These are phyloP conservation scores for Actias luna DNA, from an alignment of 2,888 invertebrate genomes.

Conservation along the genomic window DNA sequence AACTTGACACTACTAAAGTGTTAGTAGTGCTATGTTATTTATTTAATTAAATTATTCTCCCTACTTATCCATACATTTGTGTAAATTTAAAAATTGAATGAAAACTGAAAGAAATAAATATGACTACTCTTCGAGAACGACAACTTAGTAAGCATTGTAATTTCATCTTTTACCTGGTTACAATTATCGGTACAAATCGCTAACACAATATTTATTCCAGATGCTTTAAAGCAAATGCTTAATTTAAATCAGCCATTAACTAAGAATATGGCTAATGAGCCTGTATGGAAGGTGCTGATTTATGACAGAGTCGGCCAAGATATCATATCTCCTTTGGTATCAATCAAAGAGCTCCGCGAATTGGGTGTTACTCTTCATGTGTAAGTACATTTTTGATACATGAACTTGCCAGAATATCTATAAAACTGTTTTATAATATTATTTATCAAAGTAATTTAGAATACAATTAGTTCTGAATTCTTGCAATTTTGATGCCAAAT, in stretches of 20 bases:
- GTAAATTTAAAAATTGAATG: slow-evolving; percentile 21
- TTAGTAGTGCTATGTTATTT: slow-evolving; percentile 5
- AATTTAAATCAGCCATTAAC: slow-evolving; percentile 93
- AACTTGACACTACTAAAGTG: slow-evolving; percentile 11
- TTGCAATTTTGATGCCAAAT: too few species aligned
- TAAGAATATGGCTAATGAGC: slow-evolving; percentile 90
- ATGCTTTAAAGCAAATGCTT: slow-evolving; percentile 96
- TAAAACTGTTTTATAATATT: too few species aligned
- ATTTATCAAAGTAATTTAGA: too few species aligned
- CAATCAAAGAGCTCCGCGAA: slow-evolving; percentile 97
- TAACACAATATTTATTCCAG: slow-evolving; percentile 65
- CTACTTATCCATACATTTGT: slow-evolving; percentile 4
- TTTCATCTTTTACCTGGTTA: slow-evolving; percentile 2
- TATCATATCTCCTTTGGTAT: slow-evolving; percentile 97
- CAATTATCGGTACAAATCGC: neutral
- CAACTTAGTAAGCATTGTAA: slow-evolving; percentile 84
- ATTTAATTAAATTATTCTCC: neutral
- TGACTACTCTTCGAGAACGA: slow-evolving; percentile 86
- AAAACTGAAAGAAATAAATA: slow-evolving; percentile 50
- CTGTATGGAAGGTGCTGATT: slow-evolving; percentile 97
- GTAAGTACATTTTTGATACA: slow-evolving; percentile 82
- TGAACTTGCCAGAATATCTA: neutral
- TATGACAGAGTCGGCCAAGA: slow-evolving; percentile 99
- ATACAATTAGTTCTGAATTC: neutral
- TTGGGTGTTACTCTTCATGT: slow-evolving; percentile 98